Evolutionary conservation across 2,888 invertebrate species (phyloP), one percentile per base, ranked within the genome.

Genomic region (Acleris holmiana): DNA sequence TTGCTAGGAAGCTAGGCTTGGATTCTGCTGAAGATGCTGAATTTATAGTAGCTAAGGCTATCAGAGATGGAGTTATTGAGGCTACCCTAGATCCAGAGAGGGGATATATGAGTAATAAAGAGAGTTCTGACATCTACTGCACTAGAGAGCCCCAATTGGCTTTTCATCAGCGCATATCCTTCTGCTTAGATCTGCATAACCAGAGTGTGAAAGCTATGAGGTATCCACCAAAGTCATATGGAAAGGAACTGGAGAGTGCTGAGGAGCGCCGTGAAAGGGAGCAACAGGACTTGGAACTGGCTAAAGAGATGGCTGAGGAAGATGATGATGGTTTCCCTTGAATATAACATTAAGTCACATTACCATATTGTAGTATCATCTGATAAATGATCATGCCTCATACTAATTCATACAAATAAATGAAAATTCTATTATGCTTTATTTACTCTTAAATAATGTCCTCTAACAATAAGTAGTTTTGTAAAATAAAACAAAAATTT

Each of bases 221-320:
- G 72, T 99, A 99, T 92, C 99, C 99, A 19, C 99, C 99, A 0
- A 99, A 99, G 83, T 98, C 99, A 0, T 99, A 99, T 91, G 99
- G 99, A 19, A 98, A 99, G 82, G 99, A 99, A 85, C 93, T 99
- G 67, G 99, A 99, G 86, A 98, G 98, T 75, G 99, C 99, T 17
- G 99, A 99, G 89, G 99, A 99, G 79, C 94, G 99, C 57, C 94
- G 99, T 66, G 99, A 99, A 86, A 93, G 99, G 59, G 99, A 99
- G 85, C 99, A 99, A 80, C 99, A 99, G 87, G 99, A 99, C 89
- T 93, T 99, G 78, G 99, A 99, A 86, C 93, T 99, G 76, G 99
- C 99, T n/a, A 99, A 99, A 87, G 99, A 99, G 93, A 98, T 99
- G 97, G 99, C 99, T 7, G 99, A 99, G 83, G 99, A 99, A 84